Evolutionary conservation across 1,140 invertebrate genomes (phyloP), one percentile per base, ranked within the genome.

Genomic region (Drosophila micromelanica): DNA sequence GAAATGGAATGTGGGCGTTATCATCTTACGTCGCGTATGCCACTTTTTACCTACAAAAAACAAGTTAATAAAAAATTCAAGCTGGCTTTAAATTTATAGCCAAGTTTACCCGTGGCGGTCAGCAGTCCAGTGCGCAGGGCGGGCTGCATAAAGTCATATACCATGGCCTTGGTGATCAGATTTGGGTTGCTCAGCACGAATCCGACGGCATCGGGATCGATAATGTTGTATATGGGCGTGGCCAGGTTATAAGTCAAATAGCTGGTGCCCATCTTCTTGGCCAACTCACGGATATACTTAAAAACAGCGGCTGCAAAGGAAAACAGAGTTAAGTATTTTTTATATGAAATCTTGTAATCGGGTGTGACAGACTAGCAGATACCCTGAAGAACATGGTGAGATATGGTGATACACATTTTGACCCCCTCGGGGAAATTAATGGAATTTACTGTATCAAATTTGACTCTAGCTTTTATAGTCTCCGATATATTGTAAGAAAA

Each of bases 1-100:
- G 79, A 98, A 98, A 91, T 98, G 97, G 92, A 98, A 98, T 0
- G 97, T 95, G 3, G 97, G 96, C 0, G 97, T 98, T 7, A 98
- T 92, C 67, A 98, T 93, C 93, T 96, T 97, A 46, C 97, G 93
- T 38, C 97, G 93, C 0, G 85, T 78, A 35, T 95, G 94, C 97
- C 97, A 98, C 93, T 97, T 97, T 4, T 92, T 90, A 13, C 67
- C 90, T 90, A 1, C 0, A 61, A 37, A 20, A 9, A 15, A 11
- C 5, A 0, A 2, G 9, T 52, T 12, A 11, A 15, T 0, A 32
- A 15, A 0, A 15, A 15, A 8, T 32, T 51, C 9, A 15, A 52
- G 5, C 5, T 40, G 12, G 1, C 5, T 7, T 52, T 2, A 6
- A 35, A 9, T 5, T 5, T 32, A 6, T 12, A 11, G 1, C 5